Evolutionary conservation across 1,140 invertebrate genomes (phyloP).

Genomic region (Drosophila rufa): DNA sequence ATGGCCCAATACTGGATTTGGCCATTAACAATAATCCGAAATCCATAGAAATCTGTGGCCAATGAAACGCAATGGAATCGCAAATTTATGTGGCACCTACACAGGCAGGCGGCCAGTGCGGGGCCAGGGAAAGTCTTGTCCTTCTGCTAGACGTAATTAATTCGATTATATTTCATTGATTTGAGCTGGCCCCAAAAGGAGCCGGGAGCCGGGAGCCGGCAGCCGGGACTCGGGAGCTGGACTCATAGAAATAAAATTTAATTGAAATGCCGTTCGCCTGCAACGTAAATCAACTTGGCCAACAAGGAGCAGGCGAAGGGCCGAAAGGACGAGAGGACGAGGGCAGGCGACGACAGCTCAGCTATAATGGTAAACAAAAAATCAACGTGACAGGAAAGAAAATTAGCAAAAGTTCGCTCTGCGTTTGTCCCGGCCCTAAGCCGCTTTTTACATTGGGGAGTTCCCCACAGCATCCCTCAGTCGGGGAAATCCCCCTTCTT

Average conservation of each 20-base stretch:
- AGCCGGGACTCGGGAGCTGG: conserved; percentile 14
- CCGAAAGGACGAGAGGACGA: background rate
- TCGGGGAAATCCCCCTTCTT: conserved; percentile 5
- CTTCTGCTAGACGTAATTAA: conserved; percentile 77
- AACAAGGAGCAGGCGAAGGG: conserved; percentile 14
- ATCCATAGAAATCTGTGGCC: conserved; percentile 73
- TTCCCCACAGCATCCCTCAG: conserved; percentile 17
- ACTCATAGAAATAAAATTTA: conserved; percentile 82
- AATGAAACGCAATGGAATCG: conserved; percentile 76
- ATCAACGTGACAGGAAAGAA: conserved; percentile 84
- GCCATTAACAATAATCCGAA: conserved; percentile 76
- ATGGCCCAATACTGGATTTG: conserved; percentile 64
- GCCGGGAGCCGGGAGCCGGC: background rate
- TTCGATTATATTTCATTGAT: conserved; percentile 85
- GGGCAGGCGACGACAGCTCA: conserved; percentile 71
- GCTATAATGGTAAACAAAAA: conserved; percentile 83
- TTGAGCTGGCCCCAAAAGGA: conserved; percentile 52
- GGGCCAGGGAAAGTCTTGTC: conserved; percentile 9
- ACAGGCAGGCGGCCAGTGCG: conserved; percentile 7
- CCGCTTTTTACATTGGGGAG: conserved; percentile 66
- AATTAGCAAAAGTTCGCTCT: conserved; percentile 79
- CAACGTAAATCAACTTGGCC: conserved; percentile 76
- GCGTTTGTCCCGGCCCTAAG: conserved; percentile 57
- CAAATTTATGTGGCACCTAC: conserved; percentile 76
- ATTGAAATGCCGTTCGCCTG: conserved; percentile 79